These are phyloP conservation scores for Pemphigus obesinymphae DNA, from an alignment of 1,140 invertebrate genomes.

Conservation along the genomic window DNA sequence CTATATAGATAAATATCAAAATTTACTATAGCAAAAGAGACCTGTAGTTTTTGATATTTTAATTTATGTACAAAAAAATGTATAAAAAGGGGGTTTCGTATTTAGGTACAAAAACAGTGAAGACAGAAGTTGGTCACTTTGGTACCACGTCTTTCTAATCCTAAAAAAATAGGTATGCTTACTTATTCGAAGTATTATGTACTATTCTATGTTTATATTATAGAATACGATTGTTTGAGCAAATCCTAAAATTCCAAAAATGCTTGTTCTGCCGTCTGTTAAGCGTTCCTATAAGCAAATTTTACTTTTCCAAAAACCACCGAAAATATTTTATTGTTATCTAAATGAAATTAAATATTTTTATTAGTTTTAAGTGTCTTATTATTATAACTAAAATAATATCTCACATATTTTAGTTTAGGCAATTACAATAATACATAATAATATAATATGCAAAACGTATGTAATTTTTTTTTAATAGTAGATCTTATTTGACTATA, in stretches of 20 bases:
- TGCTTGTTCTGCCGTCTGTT: neutral
- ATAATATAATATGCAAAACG: neutral
- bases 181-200: too few species aligned
- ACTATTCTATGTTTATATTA: too few species aligned
- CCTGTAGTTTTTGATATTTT: too few species aligned
- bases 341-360: conserved; percentile 1
- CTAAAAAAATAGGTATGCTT: too few species aligned
- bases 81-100: too few species aligned
- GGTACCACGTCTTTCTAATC: too few species aligned
- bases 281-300: neutral
- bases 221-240: neutral
- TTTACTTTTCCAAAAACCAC: neutral
- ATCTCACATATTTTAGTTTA: neutral
- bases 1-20: too few species aligned
- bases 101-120: too few species aligned
- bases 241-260: neutral
- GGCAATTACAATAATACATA: neutral
- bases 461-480: neutral
- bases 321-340: conserved; percentile 14
- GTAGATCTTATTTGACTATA: neutral
- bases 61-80: too few species aligned
- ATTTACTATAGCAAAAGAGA: too few species aligned
- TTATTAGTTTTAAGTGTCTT: conserved; percentile 15
- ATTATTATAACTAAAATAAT: neutral
- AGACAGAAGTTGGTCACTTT: too few species aligned